Conservation (phyloP, 30 jellyfish, hydroid and myxozoan genomes). For the Sanderia malayensis region DNA sequence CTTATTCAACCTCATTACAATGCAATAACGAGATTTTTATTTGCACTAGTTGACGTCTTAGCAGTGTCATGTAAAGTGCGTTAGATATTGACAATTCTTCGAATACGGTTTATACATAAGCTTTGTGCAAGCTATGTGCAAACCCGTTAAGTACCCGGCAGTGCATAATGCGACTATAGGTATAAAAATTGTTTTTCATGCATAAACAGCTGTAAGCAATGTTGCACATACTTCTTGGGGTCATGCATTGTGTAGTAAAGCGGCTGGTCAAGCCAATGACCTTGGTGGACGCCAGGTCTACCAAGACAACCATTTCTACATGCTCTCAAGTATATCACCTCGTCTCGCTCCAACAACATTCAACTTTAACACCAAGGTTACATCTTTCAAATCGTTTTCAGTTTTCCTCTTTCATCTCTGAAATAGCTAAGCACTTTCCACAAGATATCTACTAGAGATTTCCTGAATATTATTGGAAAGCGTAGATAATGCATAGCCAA, state of each 20-base stretch:
- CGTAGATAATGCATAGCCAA: too few species aligned
- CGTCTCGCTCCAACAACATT: neutral
- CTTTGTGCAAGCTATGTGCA: neutral
- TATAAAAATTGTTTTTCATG: neutral
- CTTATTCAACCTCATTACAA: too few species aligned
- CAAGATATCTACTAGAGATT: too few species aligned
- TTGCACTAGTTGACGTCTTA: too few species aligned
- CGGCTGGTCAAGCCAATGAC: slow-evolving; percentile 32
- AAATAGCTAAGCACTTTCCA: too few species aligned
- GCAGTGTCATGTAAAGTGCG: too few species aligned
- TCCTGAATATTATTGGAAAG: too few species aligned
- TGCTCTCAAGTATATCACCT: neutral
- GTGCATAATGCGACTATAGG: slow-evolving; percentile 13
- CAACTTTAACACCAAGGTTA: neutral
- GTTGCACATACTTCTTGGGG: slow-evolving; percentile 3
- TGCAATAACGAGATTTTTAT: too few species aligned
- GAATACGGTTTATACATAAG: too few species aligned
- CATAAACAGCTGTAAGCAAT: neutral
- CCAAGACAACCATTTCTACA: neutral
- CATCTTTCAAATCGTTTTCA: too few species aligned
- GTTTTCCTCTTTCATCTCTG: neutral
- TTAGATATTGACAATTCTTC: too few species aligned
- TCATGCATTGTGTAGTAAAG: slow-evolving; percentile 3
- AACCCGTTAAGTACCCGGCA: slow-evolving; percentile 5
- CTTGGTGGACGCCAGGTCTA: slow-evolving; percentile 16